Conservation (phyloP, 1,140 invertebrate genomes). For the Copidosoma floridanum region DNA sequence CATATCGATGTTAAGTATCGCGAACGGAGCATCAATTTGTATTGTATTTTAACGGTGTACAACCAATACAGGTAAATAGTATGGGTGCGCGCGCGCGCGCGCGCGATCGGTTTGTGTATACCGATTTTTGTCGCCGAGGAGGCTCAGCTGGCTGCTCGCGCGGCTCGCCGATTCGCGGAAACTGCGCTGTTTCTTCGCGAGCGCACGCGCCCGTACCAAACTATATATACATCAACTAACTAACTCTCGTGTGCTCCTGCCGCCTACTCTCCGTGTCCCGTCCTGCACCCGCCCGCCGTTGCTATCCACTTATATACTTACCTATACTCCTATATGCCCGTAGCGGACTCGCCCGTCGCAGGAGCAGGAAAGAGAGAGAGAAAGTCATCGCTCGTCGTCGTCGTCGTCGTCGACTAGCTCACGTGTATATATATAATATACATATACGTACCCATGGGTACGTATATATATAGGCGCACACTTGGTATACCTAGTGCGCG, state of each 20-base stretch:
- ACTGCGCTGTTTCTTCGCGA: constrained; percentile 10
- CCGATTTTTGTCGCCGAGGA: no score
- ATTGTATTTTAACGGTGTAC: no score
- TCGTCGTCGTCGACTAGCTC: no score
- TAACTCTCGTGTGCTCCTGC: background rate
- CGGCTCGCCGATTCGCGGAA: constrained; percentile 19
- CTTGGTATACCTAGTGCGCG: background rate
- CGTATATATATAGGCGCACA: no score
- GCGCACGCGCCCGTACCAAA: background rate
- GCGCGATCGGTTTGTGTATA: background rate
- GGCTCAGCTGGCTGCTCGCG: no score
- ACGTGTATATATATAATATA: no score
- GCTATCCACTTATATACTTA: background rate
- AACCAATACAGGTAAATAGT: no score
- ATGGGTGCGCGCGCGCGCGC: background rate
- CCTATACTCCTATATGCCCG: background rate
- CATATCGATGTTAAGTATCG: no score
- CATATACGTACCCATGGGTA: no score
- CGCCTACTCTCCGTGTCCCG: background rate
- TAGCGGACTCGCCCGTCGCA: background rate
- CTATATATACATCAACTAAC: no score
- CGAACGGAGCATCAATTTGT: no score
- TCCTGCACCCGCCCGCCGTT: background rate
- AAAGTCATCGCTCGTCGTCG: background rate
- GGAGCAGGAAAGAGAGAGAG: background rate